Conservation (phyloP, 1,140 invertebrate genomes). For the Pseudomyrmex sp. region DNA sequence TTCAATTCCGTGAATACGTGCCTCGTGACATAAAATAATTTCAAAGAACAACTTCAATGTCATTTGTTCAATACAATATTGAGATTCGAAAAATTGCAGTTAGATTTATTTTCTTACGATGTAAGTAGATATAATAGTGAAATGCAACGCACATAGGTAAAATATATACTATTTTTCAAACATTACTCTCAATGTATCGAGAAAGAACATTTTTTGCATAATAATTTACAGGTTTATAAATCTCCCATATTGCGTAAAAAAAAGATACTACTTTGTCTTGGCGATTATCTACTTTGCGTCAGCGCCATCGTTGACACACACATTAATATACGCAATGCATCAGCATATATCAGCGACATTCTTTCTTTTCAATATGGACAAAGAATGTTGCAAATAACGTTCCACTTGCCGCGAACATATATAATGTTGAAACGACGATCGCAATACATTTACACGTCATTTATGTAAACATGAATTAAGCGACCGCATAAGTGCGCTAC, state of each 20-base stretch:
- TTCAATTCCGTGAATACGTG: neutral
- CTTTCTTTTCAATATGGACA: conserved; percentile 12
- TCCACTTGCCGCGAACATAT: conserved; percentile 19
- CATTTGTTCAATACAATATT: too few relatives aligned
- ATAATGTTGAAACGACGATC: conserved; percentile 1
- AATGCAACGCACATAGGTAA: too few relatives aligned
- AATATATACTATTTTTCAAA: too few relatives aligned
- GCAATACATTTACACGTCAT: conserved; percentile 50
- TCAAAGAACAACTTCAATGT: too few relatives aligned
- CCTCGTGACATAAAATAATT: too few relatives aligned
- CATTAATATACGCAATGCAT: conserved; percentile 55
- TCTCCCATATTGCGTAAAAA: conserved; percentile 28
- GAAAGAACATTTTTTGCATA: neutral
- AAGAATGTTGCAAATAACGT: conserved; percentile 37
- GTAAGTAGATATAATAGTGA: too few relatives aligned
- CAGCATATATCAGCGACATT: conserved; percentile 12
- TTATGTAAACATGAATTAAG: conserved; percentile 46
- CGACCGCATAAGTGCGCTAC: conserved; percentile 16
- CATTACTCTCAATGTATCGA: neutral
- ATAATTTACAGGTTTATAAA: conserved; percentile 42
- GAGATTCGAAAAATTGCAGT: too few relatives aligned
- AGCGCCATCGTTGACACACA: conserved; percentile 26
- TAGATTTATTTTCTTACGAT: too few relatives aligned
- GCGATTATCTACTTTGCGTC: conserved; percentile 43
- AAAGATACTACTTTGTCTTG: conserved; percentile 35